phyloP scores from a whole-genome alignment of 2,797 vertebrate genomes.

The Syngnathus rostellatus region DNA sequence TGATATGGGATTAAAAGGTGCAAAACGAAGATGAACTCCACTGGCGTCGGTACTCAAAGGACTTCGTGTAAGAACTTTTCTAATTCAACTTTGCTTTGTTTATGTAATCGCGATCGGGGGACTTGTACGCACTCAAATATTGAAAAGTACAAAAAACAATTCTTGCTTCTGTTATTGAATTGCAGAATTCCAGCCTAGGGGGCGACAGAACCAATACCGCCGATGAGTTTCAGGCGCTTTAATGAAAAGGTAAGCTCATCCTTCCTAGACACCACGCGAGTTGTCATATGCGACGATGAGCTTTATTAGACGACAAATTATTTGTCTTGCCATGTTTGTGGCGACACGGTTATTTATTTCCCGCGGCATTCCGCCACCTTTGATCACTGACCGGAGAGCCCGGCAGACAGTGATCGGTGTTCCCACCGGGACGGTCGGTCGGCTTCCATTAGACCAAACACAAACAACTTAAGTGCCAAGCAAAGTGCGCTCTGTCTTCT shows the following conservation, averaged over 20 bases:
- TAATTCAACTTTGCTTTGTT: background rate
- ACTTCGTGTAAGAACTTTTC: background rate
- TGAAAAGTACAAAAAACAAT: too few species aligned
- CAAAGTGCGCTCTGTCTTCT: constrained; percentile 11
- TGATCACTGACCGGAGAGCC: constrained; percentile 34
- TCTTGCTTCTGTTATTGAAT: too few species aligned
- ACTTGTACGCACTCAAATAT: background rate
- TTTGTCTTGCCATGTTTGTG: constrained; percentile 20
- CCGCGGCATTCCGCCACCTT: constrained; percentile 23
- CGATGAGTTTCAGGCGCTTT: background rate
- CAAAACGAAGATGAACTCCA: background rate
- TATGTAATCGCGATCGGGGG: background rate
- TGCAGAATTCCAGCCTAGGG: too few species aligned
- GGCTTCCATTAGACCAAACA: constrained; percentile 28
- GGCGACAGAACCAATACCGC: too few species aligned
- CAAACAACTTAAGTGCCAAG: constrained; percentile 25
- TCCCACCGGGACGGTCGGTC: constrained; percentile 22
- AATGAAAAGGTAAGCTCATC: background rate
- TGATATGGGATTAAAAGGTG: background rate
- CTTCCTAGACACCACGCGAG: background rate
- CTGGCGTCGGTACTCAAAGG: background rate
- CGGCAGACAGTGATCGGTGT: constrained; percentile 32
- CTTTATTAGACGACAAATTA: constrained; percentile 15
- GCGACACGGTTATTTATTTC: constrained; percentile 36
- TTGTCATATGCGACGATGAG: constrained; percentile 16